Evolutionary conservation across 2,113 vertebrate genomes (phyloP).

Genomic region (Cyprinodon variegatus): DNA sequence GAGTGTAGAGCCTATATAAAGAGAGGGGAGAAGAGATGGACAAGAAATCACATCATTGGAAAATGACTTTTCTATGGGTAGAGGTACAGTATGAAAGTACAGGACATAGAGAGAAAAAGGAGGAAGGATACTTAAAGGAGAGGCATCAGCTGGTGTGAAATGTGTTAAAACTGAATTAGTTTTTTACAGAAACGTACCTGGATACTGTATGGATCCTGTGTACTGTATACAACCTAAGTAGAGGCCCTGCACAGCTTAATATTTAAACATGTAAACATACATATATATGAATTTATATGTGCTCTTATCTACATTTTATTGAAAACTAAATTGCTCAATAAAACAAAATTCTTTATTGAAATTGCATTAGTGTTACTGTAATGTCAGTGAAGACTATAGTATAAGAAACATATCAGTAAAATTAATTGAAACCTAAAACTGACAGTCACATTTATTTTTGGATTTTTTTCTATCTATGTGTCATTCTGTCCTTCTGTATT

Average conservation of each 20-base stretch:
- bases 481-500: too few species aligned
- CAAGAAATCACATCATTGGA: conserved; percentile 27
- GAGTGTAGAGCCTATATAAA: conserved; percentile 37
- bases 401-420: too few species aligned
- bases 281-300: too few species aligned
- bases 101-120: conserved; percentile 10
- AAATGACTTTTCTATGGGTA: conserved; percentile 30
- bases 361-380: too few species aligned
- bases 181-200: not conserved
- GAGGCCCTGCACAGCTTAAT: not conserved
- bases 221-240: not conserved
- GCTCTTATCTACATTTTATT: too few species aligned
- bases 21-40: conserved; percentile 35
- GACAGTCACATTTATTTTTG: too few species aligned
- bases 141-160: not conserved
- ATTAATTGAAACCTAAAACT: too few species aligned
- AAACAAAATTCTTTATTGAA: too few species aligned
- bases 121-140: not conserved
- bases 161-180: not conserved
- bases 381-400: too few species aligned
- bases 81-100: not conserved
- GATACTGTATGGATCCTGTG: not conserved
- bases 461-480: too few species aligned
- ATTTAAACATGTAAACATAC: too few species aligned
- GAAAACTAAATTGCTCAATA: too few species aligned